Evolutionary conservation across 2,888 invertebrate genomes (phyloP).

Genomic region (Drosophila kuntzei): DNA sequence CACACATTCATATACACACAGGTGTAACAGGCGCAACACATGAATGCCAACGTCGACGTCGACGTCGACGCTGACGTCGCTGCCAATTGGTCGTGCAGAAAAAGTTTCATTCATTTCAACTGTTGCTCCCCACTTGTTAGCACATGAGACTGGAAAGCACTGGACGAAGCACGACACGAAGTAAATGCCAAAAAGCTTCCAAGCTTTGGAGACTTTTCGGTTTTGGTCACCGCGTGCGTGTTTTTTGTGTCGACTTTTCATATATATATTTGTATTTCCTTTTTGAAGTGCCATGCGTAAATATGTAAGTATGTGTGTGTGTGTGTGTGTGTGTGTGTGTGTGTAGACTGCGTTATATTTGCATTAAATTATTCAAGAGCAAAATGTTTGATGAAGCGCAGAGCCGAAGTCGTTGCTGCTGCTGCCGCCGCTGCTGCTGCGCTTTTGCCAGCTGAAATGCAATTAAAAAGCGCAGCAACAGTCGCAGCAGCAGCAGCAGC

Average conservation of each 20-base stretch:
- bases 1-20: slow-evolving; percentile 19
- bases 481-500: slow-evolving; percentile 8
- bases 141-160: slow-evolving; percentile 61
- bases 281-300: slow-evolving; percentile 45
- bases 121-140: slow-evolving; percentile 84
- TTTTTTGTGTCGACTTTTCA: slow-evolving; percentile 34
- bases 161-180: slow-evolving; percentile 10
- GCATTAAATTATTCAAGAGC: slow-evolving; percentile 71
- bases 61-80: slow-evolving; percentile 25
- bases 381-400: slow-evolving; percentile 64
- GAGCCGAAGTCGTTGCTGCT: slow-evolving; percentile 42
- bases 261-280: slow-evolving; percentile 2
- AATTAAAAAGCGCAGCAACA: slow-evolving; percentile 70
- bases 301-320: slow-evolving; percentile 3
- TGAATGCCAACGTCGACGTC: slow-evolving; percentile 48
- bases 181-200: slow-evolving; percentile 30
- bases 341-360: slow-evolving; percentile 79
- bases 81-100: slow-evolving; percentile 33
- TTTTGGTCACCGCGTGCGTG: slow-evolving; percentile 20
- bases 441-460: slow-evolving; percentile 74
- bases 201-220: slow-evolving; percentile 33
- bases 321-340: slow-evolving; percentile 12
- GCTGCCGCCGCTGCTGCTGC: slow-evolving; percentile 58
- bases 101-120: slow-evolving; percentile 79
- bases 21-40: slow-evolving; percentile 73